These are phyloP conservation scores for Xylophagus ater DNA, from an alignment of 2,888 invertebrate species.

Conservation along the genomic window DNA sequence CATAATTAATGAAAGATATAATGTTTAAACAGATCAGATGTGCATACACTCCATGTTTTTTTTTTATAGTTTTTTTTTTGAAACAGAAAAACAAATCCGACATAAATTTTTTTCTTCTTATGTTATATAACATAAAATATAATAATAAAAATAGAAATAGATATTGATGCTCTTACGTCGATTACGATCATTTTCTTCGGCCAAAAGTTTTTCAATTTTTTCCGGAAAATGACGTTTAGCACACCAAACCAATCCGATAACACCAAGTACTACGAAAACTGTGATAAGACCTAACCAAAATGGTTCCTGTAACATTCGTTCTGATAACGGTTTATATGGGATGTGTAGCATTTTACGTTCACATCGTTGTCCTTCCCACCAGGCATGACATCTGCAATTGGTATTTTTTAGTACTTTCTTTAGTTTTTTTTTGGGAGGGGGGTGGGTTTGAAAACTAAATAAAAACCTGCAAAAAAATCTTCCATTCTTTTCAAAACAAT, in stretches of 20 bases:
- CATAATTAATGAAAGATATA: neutral
- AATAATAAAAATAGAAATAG: slow-evolving; percentile 8
- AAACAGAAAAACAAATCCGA: neutral
- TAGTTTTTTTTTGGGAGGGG: neutral
- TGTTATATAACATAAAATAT: neutral
- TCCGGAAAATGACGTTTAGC: slow-evolving; percentile 78
- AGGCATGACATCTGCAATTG: slow-evolving; percentile 50
- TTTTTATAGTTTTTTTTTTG: neutral
- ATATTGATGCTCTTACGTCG: slow-evolving; percentile 47
- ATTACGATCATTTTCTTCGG: slow-evolving; percentile 66
- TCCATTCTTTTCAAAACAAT: slow-evolving; percentile 56
- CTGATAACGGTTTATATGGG: slow-evolving; percentile 60
- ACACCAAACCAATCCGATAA: slow-evolving; percentile 72
- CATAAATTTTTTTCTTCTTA: neutral
- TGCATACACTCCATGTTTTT: neutral
- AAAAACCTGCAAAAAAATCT: slow-evolving; percentile 51
- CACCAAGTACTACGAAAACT: slow-evolving; percentile 64
- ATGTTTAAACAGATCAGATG: neutral
- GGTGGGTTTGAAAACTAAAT: no score
- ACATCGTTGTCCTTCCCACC: slow-evolving; percentile 61
- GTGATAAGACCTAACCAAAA: slow-evolving; percentile 84
- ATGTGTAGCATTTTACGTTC: slow-evolving; percentile 58
- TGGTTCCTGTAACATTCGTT: slow-evolving; percentile 75
- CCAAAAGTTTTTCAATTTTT: slow-evolving; percentile 70
- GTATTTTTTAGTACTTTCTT: slow-evolving; percentile 5